phyloP scores from a whole-genome alignment of 2,113 vertebrate genomes.

The Ctenodactylus gundi region DNA sequence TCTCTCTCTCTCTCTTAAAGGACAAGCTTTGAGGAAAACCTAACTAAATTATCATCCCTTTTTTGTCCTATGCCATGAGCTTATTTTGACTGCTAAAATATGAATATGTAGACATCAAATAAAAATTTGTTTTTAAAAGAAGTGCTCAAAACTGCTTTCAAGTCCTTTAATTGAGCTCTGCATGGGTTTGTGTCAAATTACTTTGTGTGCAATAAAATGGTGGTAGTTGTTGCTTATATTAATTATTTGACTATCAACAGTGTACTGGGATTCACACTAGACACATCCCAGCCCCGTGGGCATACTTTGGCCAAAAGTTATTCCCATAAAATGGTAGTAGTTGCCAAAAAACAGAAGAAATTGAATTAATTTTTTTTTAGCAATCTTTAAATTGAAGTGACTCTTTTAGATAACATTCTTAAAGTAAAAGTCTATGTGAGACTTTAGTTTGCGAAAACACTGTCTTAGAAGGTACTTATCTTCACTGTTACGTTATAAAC shows the following conservation, averaged over 20 bases:
- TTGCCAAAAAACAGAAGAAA: conserved; percentile 33
- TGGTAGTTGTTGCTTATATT: conserved; percentile 55
- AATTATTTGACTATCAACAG: conserved; percentile 51
- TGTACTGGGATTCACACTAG: conserved; percentile 7
- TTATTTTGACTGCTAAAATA: conserved; percentile 47
- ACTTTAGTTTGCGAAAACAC: conserved; percentile 35
- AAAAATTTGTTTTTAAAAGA: conserved; percentile 43
- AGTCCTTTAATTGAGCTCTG: conserved; percentile 19
- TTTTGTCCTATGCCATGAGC: conserved; percentile 19
- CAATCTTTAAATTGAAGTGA: conserved; percentile 52
- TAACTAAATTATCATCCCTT: neutral
- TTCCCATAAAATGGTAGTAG: conserved; percentile 47
- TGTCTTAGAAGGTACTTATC: conserved; percentile 20
- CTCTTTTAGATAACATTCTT: conserved; percentile 35
- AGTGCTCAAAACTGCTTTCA: neutral
- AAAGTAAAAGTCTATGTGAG: conserved; percentile 40
- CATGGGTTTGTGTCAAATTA: conserved; percentile 43
- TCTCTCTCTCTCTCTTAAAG: neutral
- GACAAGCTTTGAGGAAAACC: conserved; percentile 23
- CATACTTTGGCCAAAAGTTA: conserved; percentile 48
- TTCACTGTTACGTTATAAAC: neutral
- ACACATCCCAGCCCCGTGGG: conserved; percentile 40
- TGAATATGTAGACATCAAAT: neutral
- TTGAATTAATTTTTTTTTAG: too few species aligned
- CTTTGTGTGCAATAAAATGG: conserved; percentile 57